Base-by-base conservation (phyloP, 2,888 invertebrate genomes). In the Diachrysia chrysitis region DNA sequence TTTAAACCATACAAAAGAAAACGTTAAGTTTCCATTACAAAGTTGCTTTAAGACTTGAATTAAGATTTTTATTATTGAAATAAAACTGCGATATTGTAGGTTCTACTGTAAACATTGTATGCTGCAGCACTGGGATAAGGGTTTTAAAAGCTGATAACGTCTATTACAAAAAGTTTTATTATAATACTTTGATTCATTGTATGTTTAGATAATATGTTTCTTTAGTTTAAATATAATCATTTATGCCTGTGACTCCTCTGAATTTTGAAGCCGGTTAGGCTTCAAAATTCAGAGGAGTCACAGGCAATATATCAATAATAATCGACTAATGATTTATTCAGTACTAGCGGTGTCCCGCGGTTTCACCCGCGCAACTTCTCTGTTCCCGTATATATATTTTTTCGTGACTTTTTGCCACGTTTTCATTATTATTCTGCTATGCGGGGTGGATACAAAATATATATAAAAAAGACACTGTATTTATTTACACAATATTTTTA, bases 1-100 rank as follows among this genome's bases (percentile, higher is more conserved):
- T 62, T 69, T 69, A 59, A 79, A 68, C 70, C 66, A 72, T 69
- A 61, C 57, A 60, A 75, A 68, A 66, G 56, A 66, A 78, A 69
- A 64, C 58, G 37, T 48, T 73, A 69, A 59, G 35, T 53, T 57
- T 73, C 60, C 62, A 63, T 62, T 70, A 66, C 59, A 23, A 64
- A 64, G 61, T 65, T 62, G 51, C 64, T 60, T 70, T 61, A 66
- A 60, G 56, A 64, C 58, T 76, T 59, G 70, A 78, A 64, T 76
- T 63, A 78, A 70, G 58, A 61, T 72, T 77, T 70, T 63, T 62
- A 58, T 60, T 73, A 54, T 16, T 51, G 19, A 51, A 51, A 51
- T 51, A 51, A 51, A 51, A 51, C 19, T 21, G 19, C 21, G 19
- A 51, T 51, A 51, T 21, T 51, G 21, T 21, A 21, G 48, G 48